Conservation (phyloP, 2,888 invertebrate species). For the Oscheius sp. region DNA sequence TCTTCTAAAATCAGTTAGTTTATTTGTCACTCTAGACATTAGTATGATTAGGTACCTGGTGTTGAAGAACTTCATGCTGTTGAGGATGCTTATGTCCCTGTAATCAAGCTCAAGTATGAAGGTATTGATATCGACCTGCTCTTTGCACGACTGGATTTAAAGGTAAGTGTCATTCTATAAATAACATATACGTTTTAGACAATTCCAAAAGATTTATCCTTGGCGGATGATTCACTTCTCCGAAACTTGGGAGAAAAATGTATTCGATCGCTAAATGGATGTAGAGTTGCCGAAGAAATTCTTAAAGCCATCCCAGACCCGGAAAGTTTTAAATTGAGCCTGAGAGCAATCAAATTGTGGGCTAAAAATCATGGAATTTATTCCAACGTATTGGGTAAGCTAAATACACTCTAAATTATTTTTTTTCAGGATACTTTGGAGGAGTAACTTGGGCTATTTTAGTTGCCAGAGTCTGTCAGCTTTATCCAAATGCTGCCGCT, state of each 20-base stretch:
- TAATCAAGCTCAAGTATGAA: conserved; percentile 98
- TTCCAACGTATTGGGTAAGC: conserved; percentile 85
- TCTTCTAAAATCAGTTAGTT: conserved; percentile 78
- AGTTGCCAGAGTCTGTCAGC: conserved; percentile 94
- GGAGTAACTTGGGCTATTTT: conserved; percentile 99
- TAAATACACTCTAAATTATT: not conserved
- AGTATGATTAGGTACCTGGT: conserved; percentile 74
- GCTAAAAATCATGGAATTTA: conserved; percentile 79
- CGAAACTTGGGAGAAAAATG: conserved; percentile 95
- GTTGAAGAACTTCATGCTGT: conserved; percentile 78
- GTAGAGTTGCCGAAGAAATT: conserved; percentile 97
- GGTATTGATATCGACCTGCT: conserved; percentile 96
- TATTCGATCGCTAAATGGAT: conserved; percentile 77
- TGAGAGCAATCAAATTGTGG: conserved; percentile 88
- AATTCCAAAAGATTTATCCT: conserved; percentile 83
- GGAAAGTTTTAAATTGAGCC: conserved; percentile 89
- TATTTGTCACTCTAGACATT: not conserved
- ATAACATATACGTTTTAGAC: conserved; percentile 24
- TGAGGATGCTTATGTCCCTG: conserved; percentile 98
- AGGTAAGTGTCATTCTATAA: not conserved
- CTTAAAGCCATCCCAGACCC: conserved; percentile 91
- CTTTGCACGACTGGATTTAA: conserved; percentile 92
- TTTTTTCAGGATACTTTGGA: conserved; percentile 78
- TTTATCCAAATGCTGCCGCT: conserved; percentile 95
- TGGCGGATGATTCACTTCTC: conserved; percentile 87